These are phyloP conservation scores for Mercenaria mercenaria DNA, from an alignment of 1,140 invertebrate genomes.

Conservation along the genomic window DNA sequence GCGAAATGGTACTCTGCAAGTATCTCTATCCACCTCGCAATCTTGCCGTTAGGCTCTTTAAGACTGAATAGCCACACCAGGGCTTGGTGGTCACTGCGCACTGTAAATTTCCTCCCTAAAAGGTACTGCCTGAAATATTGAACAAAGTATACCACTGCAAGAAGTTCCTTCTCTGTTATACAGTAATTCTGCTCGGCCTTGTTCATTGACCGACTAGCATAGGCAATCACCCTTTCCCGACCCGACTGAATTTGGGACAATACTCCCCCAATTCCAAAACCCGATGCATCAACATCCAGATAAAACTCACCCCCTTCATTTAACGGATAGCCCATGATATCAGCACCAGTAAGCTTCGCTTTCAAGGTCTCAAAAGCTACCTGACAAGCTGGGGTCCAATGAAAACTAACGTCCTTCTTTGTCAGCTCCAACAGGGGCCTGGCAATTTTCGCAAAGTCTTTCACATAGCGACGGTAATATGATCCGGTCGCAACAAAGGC, in stretches of 20 bases:
- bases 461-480: conserved; percentile 78
- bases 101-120: conserved; percentile 64
- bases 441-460: conserved; percentile 61
- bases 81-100: conserved; percentile 70
- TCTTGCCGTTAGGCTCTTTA: conserved; percentile 60
- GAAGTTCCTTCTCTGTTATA: conserved; percentile 68
- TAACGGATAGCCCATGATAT: conserved; percentile 52
- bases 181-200: conserved; percentile 86
- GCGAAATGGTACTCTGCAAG: conserved; percentile 73
- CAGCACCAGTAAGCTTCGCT: conserved; percentile 28
- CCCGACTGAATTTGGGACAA: conserved; percentile 75
- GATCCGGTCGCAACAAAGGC: conserved; percentile 61
- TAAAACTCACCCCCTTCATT: conserved; percentile 47
- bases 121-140: conserved; percentile 69
- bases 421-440: conserved; percentile 62
- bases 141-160: conserved; percentile 54
- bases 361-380: conserved; percentile 66
- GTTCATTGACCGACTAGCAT: conserved; percentile 61
- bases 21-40: conserved; percentile 72
- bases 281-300: conserved; percentile 72
- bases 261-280: conserved; percentile 73
- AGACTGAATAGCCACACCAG: conserved; percentile 64
- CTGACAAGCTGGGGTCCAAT: conserved; percentile 58
- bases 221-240: conserved; percentile 69
- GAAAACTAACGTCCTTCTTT: conserved; percentile 18